A percentile compares a stretch with the other conserved stretches of the same genome.
These are phyloP conservation scores for Scomber scombrus DNA, from an alignment of 2,113 vertebrate species.

Conservation along the genomic window DNA sequence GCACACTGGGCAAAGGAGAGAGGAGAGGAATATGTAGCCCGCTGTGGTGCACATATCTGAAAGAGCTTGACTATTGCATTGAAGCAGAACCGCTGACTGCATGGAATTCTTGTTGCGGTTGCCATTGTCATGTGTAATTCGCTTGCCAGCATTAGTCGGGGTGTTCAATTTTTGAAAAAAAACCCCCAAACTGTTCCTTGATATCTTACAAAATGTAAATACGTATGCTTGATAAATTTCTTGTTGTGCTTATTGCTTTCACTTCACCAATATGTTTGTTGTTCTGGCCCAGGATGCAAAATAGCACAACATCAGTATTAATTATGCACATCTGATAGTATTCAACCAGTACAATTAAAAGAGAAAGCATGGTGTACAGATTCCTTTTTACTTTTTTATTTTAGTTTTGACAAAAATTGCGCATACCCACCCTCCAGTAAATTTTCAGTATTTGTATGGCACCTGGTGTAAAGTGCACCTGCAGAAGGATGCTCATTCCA, in stretches of 20 bases:
- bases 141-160: constrained; percentile 28
- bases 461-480: not conserved
- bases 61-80: constrained; percentile 59
- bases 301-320: not conserved
- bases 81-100: constrained; percentile 65
- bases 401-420: not conserved
- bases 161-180: constrained; percentile 40
- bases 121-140: constrained; percentile 60
- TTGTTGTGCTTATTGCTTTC: not conserved
- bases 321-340: not conserved
- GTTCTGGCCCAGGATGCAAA: not conserved
- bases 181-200: not conserved
- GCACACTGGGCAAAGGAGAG: constrained; percentile 66
- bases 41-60: constrained; percentile 56
- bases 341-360: constrained; percentile 8
- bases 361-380: not conserved
- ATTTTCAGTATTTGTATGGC: constrained; percentile 6
- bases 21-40: constrained; percentile 55
- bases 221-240: not conserved
- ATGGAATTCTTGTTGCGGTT: constrained; percentile 35
- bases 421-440: not conserved
- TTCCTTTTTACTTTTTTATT: not conserved
- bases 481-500: constrained; percentile 38
- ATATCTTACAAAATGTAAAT: constrained; percentile 38
- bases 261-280: constrained; percentile 6